These are phyloP conservation scores for Aphodius granarius DNA, from an alignment of 2,888 invertebrate species.

Conservation along the genomic window DNA sequence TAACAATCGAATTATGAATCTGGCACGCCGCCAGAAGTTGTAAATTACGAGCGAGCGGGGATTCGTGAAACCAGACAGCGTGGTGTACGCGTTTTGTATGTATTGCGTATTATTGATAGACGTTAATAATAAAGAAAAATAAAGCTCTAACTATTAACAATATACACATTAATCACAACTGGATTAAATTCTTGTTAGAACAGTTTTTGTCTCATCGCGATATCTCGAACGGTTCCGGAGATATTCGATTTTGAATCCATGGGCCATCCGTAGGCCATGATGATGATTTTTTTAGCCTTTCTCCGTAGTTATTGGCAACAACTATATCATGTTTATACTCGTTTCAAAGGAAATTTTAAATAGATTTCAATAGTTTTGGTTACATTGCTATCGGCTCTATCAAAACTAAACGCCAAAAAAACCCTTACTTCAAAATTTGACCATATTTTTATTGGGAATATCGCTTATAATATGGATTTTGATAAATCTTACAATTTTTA, in stretches of 20 bases:
- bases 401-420: no score
- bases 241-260: background rate
- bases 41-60: background rate
- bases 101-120: background rate
- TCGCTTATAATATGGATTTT: no score
- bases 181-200: background rate
- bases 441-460: no score
- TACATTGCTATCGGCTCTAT: no score
- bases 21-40: background rate
- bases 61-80: background rate
- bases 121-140: background rate
- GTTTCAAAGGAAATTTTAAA: background rate
- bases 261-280: background rate
- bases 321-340: background rate
- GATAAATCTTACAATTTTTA: no score
- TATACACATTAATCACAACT: background rate
- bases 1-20: background rate
- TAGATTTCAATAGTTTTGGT: background rate
- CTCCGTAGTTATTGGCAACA: background rate
- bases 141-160: no score
- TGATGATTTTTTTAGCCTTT: background rate
- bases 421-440: no score
- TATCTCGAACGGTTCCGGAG: background rate
- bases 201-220: background rate
- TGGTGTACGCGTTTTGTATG: background rate